Conservation (phyloP, 2,888 invertebrate genomes). For the Diadegma fenestrale region DNA sequence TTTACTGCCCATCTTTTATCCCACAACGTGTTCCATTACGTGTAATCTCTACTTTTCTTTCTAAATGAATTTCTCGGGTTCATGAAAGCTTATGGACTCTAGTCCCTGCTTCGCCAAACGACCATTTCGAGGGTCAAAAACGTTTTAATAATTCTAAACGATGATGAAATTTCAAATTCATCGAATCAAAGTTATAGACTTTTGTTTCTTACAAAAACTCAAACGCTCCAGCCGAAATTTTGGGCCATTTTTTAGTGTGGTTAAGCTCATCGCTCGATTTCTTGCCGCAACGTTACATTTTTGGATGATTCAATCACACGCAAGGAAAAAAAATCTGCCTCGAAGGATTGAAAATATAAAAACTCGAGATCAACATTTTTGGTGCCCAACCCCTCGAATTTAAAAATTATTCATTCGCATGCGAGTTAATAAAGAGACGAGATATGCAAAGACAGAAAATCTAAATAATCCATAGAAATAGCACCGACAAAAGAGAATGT, state of each 20-base stretch:
- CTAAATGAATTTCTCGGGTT: neutral
- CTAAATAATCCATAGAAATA: neutral
- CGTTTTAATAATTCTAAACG: neutral
- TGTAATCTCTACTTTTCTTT: conserved; percentile 49
- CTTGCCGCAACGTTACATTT: too few relatives aligned
- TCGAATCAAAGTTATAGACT: neutral
- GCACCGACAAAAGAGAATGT: neutral
- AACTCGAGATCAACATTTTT: too few relatives aligned
- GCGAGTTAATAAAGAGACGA: neutral
- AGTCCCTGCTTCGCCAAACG: conserved; percentile 6
- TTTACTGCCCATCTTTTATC: conserved; percentile 72
- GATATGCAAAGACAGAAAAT: neutral
- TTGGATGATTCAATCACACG: too few relatives aligned
- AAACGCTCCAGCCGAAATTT: too few relatives aligned
- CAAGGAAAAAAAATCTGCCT: too few relatives aligned
- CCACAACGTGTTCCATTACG: conserved; percentile 38
- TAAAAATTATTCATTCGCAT: neutral
- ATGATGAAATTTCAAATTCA: neutral
- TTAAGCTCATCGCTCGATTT: too few relatives aligned
- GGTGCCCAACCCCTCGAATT: too few relatives aligned
- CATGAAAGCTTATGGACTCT: neutral
- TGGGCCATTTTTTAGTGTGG: too few relatives aligned
- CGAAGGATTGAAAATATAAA: too few relatives aligned
- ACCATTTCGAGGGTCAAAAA: conserved; percentile 9
- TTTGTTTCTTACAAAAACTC: too few relatives aligned